Base-by-base conservation (phyloP, 35 echinoderm and acorn worm genomes). In the Amphiura filiformis region DNA sequence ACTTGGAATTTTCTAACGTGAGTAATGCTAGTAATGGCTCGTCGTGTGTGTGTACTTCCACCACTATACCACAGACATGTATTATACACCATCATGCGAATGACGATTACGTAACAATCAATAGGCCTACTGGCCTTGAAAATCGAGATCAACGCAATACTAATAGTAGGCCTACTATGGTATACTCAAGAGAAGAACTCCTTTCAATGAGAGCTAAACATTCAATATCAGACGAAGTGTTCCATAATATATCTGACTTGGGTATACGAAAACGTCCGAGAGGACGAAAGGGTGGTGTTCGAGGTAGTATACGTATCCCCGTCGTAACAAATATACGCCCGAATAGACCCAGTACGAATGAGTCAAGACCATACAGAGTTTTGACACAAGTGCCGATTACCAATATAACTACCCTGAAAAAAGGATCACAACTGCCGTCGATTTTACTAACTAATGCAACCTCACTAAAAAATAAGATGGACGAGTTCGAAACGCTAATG, bases 391-490 rank as follows among this genome's bases (percentile, higher is more conserved):
- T 52, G 7, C 44, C 44, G 20, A 20, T 52, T 20, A 52, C 7
- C 44, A 52, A n/a, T n/a, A 52, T 11, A 7, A 7, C 7, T 7
- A 11, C 20, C 7, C 44, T 52, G 44, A 52, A 52, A 52, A 52
- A 52, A 52, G 44, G 44, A 52, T 11, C 44, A 11, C 7, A 52
- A 77, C 75, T 31, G 28, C 75, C 75, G 9, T 77, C 75, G 28
- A 77, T 77, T 7, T 77, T 77, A 31, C 75, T 77, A 13, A 77
- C 75, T 77, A 77, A 77, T 34, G 75, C 9, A 7, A 77, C 26
- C 12, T 77, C 75, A 7, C 28, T 77, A n/a, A 77, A 77, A n/a
- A 77, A 77, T 30, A 77, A 77, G 28, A 77, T 77, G 33, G 75
- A 77, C 28, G 75, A 77, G 28, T 77, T 77, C 28, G 9, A 9